Evolutionary conservation across 1,140 invertebrate genomes (phyloP).

Genomic region (Sminthurinus signatus): DNA sequence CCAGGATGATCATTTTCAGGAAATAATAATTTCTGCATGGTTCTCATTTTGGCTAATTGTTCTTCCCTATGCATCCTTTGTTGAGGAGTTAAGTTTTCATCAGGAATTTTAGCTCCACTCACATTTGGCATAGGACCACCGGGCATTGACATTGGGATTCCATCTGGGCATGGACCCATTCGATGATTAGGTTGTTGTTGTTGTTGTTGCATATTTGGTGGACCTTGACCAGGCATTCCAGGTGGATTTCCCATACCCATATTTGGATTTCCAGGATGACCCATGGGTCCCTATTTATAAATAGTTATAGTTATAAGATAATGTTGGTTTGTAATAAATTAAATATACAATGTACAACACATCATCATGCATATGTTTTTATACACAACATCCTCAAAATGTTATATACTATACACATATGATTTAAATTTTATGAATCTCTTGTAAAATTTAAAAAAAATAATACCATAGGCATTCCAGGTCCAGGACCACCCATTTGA

Average conservation of each 20-base stretch:
- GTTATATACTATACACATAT: too few relatives aligned
- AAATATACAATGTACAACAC: too few relatives aligned
- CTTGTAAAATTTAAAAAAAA: too few relatives aligned
- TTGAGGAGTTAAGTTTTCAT: constrained; percentile 93
- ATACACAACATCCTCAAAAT: too few relatives aligned
- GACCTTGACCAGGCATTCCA: background rate
- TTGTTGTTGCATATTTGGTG: constrained; percentile 3
- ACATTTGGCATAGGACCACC: constrained; percentile 18
- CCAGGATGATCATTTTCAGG: constrained; percentile 56
- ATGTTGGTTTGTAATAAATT: too few relatives aligned
- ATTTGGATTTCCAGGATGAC: constrained; percentile 26
- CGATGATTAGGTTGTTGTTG: constrained; percentile 29
- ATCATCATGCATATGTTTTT: too few relatives aligned
- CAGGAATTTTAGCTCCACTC: constrained; percentile 72
- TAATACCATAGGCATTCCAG: too few relatives aligned
- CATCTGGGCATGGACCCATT: too few relatives aligned
- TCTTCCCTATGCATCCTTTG: constrained; percentile 89
- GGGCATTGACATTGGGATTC: constrained; percentile 55
- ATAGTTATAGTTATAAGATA: too few relatives aligned
- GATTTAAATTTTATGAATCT: too few relatives aligned
- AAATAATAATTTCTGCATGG: constrained; percentile 88
- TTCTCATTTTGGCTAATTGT: constrained; percentile 79
- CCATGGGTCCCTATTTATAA: too few relatives aligned
- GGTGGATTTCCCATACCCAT: constrained; percentile 18
- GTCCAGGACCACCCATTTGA: too few relatives aligned